Evolutionary conservation across 2,113 vertebrate species (phyloP).

Genomic region (Calypte anna): DNA sequence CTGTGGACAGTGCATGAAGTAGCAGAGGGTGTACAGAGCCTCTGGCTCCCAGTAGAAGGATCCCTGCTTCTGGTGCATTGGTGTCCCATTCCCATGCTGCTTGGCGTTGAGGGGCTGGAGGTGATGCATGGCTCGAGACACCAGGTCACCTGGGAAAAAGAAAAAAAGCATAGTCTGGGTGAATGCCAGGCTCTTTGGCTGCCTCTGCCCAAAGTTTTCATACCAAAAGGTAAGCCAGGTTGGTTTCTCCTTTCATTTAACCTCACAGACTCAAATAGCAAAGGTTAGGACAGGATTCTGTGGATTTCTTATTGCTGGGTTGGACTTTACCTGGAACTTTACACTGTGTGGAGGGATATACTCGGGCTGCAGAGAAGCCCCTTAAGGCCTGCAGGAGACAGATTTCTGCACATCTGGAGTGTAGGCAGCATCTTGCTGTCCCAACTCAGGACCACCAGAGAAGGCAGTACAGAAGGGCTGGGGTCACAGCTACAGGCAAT

Average conservation of each 20-base stretch:
- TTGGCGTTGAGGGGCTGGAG: conserved; percentile 92
- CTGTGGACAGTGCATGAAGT: conserved; percentile 99
- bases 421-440: neutral
- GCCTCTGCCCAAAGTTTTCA: neutral
- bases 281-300: neutral
- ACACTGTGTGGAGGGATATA: accelerated
- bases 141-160: conserved; percentile 85
- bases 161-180: conserved; percentile 46
- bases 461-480: accelerated
- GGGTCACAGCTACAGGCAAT: neutral
- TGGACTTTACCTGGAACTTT: neutral
- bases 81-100: conserved; percentile 89
- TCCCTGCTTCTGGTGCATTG: conserved; percentile 88
- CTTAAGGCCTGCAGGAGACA: accelerated
- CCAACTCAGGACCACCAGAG: neutral
- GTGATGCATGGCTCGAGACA: conserved; percentile 95
- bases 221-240: neutral
- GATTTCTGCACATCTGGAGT: neutral
- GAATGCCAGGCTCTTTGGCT: neutral
- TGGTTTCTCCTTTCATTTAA: neutral
- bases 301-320: neutral
- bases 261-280: neutral
- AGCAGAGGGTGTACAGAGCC: conserved; percentile 96
- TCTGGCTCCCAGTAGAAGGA: conserved; percentile 93
- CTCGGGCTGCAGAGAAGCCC: neutral